Evolutionary conservation across 2,113 vertebrate genomes (phyloP), one percentile per base, ranked within the genome.

Genomic region (Meles meles): DNA sequence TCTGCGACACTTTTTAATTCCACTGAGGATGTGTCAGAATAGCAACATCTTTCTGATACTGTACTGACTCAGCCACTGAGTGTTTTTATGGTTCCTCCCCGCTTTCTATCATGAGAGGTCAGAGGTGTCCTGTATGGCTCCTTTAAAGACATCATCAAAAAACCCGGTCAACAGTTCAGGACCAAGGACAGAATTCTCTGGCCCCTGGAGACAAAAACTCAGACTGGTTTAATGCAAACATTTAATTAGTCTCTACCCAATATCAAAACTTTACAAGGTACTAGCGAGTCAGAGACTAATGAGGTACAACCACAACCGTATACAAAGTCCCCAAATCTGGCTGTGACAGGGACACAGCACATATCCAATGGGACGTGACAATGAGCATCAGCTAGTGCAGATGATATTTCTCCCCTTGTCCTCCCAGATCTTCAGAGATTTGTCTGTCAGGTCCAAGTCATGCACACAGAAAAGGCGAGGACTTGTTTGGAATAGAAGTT

Each of bases 401-500:
- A 49, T 61, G 57, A 10, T 18, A 39, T 77, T 57, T 93, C 57
- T 90, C 17, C 42, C 55, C 20, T 80, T 4, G 21, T 88, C 87
- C 20, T 80, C 27, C 31, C 34, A 59, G 49, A 55, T 29, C 57
- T 94, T 49, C 52, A 37, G 57, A 94, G 72, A 18, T 42, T 37
- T 94, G 23, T 57, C 92, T 52, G 9, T 65, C 34, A 42, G 6
- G 10, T 25, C 80, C 76, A 90, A 84, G 61, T 52, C 76, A 25
- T 9, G 31, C 80, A 85, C 18, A 52, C 23, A 72, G 44, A 95
- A 42, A 93, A 96, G 72, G 63, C 63, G 29, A 57, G 76, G 31
- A 67, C 27, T 67, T 97, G 76, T 86, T 93, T 97, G 69, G 88
- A 90, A 90, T 29, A 42, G 7, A 94, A 31, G 81, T 63, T 49